phyloP scores from a whole-genome alignment of 2,113 vertebrate species.

The Spermophilus dauricus region DNA sequence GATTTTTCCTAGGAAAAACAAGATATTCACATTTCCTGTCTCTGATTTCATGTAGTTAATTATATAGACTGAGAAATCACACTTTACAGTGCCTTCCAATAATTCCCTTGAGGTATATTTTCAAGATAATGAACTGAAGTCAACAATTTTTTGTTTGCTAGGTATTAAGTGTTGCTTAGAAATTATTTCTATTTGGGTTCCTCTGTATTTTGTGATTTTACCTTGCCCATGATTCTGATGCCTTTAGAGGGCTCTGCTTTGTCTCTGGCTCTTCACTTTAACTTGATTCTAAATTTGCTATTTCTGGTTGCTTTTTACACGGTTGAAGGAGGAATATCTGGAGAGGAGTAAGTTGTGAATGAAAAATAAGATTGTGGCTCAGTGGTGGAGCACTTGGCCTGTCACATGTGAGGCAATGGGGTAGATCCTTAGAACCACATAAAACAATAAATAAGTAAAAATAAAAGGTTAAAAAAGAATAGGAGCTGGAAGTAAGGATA shows the following conservation, averaged over 20 bases:
- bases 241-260: background rate
- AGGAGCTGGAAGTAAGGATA: background rate
- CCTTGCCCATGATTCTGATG: background rate
- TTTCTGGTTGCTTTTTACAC: slow-evolving; percentile 43
- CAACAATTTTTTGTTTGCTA: background rate
- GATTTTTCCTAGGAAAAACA: background rate
- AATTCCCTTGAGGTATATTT: background rate
- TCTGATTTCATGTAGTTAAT: background rate
- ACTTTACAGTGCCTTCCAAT: background rate
- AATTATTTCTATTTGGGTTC: background rate
- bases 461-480: no score
- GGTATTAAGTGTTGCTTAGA: background rate
- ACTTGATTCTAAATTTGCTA: background rate
- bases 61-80: background rate
- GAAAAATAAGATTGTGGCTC: background rate
- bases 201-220: background rate
- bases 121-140: background rate
- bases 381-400: no score
- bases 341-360: background rate
- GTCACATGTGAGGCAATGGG: no score
- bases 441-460: no score
- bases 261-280: background rate
- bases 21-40: background rate
- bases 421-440: no score
- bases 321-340: background rate